Evolutionary conservation across 2,113 vertebrate genomes (phyloP), one percentile per base, ranked within the genome.

Genomic region (Sitta europaea): DNA sequence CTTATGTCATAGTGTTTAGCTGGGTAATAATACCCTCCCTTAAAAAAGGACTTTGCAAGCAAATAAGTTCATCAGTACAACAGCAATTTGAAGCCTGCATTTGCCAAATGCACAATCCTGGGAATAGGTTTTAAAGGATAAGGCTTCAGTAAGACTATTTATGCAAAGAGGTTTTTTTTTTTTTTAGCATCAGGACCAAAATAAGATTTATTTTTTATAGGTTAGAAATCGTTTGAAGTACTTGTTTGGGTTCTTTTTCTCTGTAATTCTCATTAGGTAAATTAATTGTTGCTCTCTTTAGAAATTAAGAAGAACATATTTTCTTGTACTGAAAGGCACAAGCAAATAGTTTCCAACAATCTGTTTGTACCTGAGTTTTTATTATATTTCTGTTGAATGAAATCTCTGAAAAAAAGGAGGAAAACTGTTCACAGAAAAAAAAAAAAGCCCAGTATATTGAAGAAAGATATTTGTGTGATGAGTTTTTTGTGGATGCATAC

Each of bases 231-330:
- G 42, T 90, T 92, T 93, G 89, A 94, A 96, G 94, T 92, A 54
- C 4, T 45, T 82, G 35, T 53, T 74, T 51, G 3, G 4, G 29
- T 35, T 55, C 71, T 65, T 19, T 25, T 7, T 5, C 11, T 10
- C 59, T 68, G 38, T 86, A 92, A 66, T 95, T 95, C 80, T 83
- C 59, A 92, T 95, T 97, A 93, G 35, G 67, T 92, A 88, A 92
- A 91, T 95, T 95, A 92, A 97, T 94, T 87, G 43, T 88, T 91
- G 40, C 57, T 93, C 61, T 91, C 72, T 66, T 95, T 94, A 86
- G 72, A 96, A 94, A 96, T 96, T 95, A 94, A 72, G 79, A 71
- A 73, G 48, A 88, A 79, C 81, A 94, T 94, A 95, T 94, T 86
- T 67, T 92, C 65, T 88, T 77, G 51, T 86, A 85, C 59, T 76